A percentile compares a stretch with the other conserved stretches of the same genome.
Conservation (phyloP, 2,797 vertebrate genomes). For the Sphaeramia orbicularis region DNA sequence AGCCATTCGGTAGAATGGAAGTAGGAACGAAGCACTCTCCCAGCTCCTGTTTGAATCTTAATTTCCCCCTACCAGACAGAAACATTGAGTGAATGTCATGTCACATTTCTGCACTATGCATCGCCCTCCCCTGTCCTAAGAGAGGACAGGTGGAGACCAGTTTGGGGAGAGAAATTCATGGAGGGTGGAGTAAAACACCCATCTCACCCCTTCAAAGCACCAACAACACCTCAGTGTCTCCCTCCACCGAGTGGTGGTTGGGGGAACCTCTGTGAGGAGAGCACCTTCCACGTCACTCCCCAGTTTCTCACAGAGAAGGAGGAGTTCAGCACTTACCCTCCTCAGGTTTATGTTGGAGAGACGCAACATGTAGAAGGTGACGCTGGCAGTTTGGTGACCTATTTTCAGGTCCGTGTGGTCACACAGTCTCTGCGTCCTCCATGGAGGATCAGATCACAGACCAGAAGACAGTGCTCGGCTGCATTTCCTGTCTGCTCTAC, state of each 20-base stretch:
- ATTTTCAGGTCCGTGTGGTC: conserved; percentile 68
- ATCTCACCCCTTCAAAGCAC: conserved; percentile 60
- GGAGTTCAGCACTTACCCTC: conserved; percentile 63
- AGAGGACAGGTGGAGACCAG: conserved; percentile 63
- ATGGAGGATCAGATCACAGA: conserved; percentile 50
- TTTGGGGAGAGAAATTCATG: conserved; percentile 63
- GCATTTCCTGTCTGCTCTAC: conserved; percentile 49
- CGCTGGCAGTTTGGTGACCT: conserved; percentile 30
- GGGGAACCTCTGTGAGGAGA: conserved; percentile 53
- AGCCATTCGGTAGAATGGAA: conserved; percentile 58
- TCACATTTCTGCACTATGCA: conserved; percentile 81
- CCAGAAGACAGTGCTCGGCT: conserved; percentile 41
- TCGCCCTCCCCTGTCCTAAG: conserved; percentile 57
- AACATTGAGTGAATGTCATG: conserved; percentile 74
- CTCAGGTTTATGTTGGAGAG: conserved; percentile 64
- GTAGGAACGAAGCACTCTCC: conserved; percentile 60
- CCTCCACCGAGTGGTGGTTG: conserved; percentile 32
- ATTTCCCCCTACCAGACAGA: conserved; percentile 62
- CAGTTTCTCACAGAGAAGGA: conserved; percentile 59
- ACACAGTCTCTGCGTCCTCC: conserved; percentile 38
- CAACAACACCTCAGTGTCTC: conserved; percentile 55
- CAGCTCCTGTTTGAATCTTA: conserved; percentile 67
- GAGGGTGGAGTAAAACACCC: conserved; percentile 40
- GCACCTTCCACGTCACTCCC: conserved; percentile 66
- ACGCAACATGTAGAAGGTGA: conserved; percentile 43